phyloP scores from a whole-genome alignment of 2,797 vertebrate species.

The Sebastes matsubarae region DNA sequence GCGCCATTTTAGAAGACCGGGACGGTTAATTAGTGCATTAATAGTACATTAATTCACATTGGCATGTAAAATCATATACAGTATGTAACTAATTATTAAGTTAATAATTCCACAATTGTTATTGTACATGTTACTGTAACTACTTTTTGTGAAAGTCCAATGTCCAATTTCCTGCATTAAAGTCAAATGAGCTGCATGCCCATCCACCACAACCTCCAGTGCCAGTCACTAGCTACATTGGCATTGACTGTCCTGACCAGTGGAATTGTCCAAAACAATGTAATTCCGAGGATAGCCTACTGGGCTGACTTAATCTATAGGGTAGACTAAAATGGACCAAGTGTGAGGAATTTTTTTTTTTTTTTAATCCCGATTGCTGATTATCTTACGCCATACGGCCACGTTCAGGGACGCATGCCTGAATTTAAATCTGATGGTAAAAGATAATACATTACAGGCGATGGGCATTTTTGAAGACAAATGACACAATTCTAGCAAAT shows the following conservation, averaged over 20 bases:
- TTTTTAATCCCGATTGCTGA: background rate
- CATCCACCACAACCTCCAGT: background rate
- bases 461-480: conserved; percentile 60
- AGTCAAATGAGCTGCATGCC: background rate
- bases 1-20: background rate
- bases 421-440: conserved; percentile 40
- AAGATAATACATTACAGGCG: conserved; percentile 42
- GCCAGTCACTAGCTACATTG: background rate
- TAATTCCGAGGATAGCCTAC: background rate
- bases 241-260: background rate
- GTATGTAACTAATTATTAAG: too few relatives aligned
- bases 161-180: background rate
- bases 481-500: conserved; percentile 53
- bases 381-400: background rate
- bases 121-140: background rate
- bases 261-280: background rate
- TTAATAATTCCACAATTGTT: too few relatives aligned
- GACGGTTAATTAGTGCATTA: background rate
- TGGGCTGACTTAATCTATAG: background rate
- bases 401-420: conserved; percentile 1
- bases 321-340: background rate
- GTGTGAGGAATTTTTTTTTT: background rate
- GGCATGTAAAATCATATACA: background rate
- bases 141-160: background rate
- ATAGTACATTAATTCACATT: background rate